These are phyloP conservation scores for Drosophila obscura DNA, from an alignment of 1,140 invertebrate genomes.

Conservation along the genomic window DNA sequence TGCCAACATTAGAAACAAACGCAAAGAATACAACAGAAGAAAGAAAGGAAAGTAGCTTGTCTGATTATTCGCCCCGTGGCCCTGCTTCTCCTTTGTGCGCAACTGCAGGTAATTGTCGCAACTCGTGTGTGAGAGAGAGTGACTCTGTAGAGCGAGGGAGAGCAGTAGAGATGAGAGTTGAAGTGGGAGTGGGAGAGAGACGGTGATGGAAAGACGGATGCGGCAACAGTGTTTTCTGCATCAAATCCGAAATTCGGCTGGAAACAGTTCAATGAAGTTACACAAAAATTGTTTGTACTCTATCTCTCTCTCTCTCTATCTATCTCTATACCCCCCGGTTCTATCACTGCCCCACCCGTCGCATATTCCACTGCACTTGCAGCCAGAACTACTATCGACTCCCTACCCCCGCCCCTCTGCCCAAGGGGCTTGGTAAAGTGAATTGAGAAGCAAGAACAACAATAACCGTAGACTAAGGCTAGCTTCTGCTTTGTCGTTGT, in stretches of 20 bases:
- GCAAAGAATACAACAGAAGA: conserved; percentile 12
- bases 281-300: conserved; percentile 12
- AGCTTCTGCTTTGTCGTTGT: conserved; percentile 51
- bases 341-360: conserved; percentile 19
- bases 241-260: conserved; percentile 36
- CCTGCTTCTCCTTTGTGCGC: conserved; percentile 62
- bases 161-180: background rate
- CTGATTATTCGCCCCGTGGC: conserved; percentile 32
- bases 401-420: background rate
- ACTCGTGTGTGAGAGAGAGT: conserved; percentile 9
- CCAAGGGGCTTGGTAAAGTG: background rate
- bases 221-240: conserved; percentile 56
- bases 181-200: conserved; percentile 7
- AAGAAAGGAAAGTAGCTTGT: conserved; percentile 14
- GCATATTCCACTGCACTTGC: conserved; percentile 36
- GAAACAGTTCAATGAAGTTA: conserved; percentile 44
- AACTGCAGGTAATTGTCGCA: conserved; percentile 67
- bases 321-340: background rate
- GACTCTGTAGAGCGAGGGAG: conserved; percentile 8
- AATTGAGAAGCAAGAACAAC: conserved; percentile 27
- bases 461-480: conserved; percentile 28
- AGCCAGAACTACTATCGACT: conserved; percentile 4
- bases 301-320: background rate
- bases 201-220: conserved; percentile 38
- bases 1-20: background rate